These are phyloP conservation scores for Netelia inedita DNA, from an alignment of 2,888 invertebrate genomes.

Conservation along the genomic window DNA sequence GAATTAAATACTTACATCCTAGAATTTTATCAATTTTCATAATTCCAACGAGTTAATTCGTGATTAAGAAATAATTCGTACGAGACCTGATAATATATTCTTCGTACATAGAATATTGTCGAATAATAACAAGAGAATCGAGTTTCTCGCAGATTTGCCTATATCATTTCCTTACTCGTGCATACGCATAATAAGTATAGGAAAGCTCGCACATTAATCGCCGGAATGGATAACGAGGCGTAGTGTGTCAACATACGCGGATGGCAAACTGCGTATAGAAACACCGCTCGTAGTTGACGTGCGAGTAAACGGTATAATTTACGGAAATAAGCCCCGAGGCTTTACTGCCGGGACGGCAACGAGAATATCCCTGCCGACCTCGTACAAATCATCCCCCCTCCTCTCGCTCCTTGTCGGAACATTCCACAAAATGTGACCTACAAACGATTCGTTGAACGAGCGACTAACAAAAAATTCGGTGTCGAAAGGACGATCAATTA, in stretches of 20 bases:
- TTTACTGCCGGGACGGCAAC: constrained; percentile 37
- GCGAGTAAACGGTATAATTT: constrained; percentile 56
- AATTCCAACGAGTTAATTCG: neutral
- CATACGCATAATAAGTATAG: constrained; percentile 20
- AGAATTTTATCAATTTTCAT: too few relatives aligned
- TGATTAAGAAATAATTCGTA: neutral
- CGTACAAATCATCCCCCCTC: neutral
- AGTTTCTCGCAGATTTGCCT: neutral
- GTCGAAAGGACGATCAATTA: constrained; percentile 28
- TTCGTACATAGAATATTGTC: neutral
- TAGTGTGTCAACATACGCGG: constrained; percentile 21
- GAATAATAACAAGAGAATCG: neutral
- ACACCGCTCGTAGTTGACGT: constrained; percentile 41
- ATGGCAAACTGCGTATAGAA: constrained; percentile 1
- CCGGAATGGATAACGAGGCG: constrained; percentile 77
- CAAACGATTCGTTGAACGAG: constrained; percentile 19
- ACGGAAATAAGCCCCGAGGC: constrained; percentile 53
- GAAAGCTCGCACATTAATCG: constrained; percentile 78
- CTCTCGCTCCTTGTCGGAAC: neutral
- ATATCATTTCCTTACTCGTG: neutral
- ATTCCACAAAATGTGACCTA: constrained; percentile 18
- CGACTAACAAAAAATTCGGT: neutral
- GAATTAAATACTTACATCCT: neutral
- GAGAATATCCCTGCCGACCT: neutral
- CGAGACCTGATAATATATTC: neutral